Base-by-base conservation (phyloP, 2,888 invertebrate species). In the Cosmia pyralina region DNA sequence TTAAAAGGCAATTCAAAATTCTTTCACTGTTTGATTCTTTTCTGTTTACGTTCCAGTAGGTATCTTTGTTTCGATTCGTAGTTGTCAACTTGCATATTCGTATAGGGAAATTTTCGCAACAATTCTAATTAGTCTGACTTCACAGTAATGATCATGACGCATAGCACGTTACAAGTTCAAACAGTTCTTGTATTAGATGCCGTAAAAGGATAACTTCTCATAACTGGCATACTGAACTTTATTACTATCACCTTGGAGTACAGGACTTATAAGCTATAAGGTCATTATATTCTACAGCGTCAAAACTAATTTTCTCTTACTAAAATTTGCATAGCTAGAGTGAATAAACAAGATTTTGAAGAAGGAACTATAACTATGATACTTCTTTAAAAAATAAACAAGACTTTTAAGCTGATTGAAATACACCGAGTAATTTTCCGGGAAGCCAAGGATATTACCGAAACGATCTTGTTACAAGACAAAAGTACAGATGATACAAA, bases 71-170 rank as follows among this genome's bases (percentile, higher is more conserved):
- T 46, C 17, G 15, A n/a, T 15, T 71, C 2, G 17, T 64, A 59
- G 52, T 64, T 60, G 63, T 46, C 52, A 28, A 57, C 28, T 0
- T 41, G 8, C 53, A 55, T 62, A 48, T 75, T 71, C 59, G 46
- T 59, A 55, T 71, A 50, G 64, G 82, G 79, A 76, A 79, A 79
- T 74, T 69, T 72, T 22, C 19, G 44, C 46, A 41, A 57, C 38
- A 72, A 73, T 85, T 80, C 75, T 57, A 15, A 74, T 69, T 72
- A 65, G 48, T 69, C 68, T 76, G 64, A 69, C 65, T 73, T 72
- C 73, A 64, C 74, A 55, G 48, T 63, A 57, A 73, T 67, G 62
- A 48, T 62, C 19, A 78, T 75, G 72, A 79, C 72, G 64, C 81
- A 77, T 77, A 19, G 15, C 34, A 50, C 41, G 28, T 57, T 59